These are phyloP conservation scores for Origma solitaria DNA, from an alignment of 2,113 vertebrate species.

Conservation along the genomic window DNA sequence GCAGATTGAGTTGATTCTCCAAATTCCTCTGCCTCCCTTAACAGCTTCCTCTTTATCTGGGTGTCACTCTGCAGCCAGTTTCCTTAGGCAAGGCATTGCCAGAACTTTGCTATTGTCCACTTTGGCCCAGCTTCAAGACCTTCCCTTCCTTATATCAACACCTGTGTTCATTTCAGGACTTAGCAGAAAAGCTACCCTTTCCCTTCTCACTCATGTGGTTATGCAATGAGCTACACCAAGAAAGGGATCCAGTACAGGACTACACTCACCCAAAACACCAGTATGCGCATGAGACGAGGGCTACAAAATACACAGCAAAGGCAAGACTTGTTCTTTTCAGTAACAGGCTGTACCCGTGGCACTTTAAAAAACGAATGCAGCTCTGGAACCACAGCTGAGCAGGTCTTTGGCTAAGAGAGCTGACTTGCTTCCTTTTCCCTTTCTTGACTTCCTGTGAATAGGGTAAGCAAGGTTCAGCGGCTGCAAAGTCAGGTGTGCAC, in stretches of 20 bases:
- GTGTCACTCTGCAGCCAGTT: not conserved
- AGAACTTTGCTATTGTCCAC: not conserved
- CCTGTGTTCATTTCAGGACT: not conserved
- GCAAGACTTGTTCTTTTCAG: not conserved
- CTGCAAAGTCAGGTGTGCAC: not conserved
- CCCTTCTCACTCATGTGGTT: not conserved
- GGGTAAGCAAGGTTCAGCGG: not conserved
- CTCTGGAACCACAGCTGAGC: not conserved
- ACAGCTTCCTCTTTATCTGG: not conserved
- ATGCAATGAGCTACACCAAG: not conserved
- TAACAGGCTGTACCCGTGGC: not conserved
- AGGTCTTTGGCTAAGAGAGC: not conserved
- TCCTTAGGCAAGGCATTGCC: not conserved
- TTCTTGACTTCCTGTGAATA: not conserved
- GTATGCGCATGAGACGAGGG: rapidly evolving
- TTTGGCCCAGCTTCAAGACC: not conserved
- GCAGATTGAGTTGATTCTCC: not conserved
- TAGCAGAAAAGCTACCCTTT: not conserved
- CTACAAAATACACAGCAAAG: not conserved
- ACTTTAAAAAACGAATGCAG: not conserved
- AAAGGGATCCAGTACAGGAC: not conserved
- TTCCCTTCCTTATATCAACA: not conserved
- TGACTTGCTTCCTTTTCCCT: not conserved
- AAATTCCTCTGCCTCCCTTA: not conserved
- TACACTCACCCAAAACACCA: not conserved